phyloP scores from a whole-genome alignment of 2,888 invertebrate species.

The Eupithecia centaureata region DNA sequence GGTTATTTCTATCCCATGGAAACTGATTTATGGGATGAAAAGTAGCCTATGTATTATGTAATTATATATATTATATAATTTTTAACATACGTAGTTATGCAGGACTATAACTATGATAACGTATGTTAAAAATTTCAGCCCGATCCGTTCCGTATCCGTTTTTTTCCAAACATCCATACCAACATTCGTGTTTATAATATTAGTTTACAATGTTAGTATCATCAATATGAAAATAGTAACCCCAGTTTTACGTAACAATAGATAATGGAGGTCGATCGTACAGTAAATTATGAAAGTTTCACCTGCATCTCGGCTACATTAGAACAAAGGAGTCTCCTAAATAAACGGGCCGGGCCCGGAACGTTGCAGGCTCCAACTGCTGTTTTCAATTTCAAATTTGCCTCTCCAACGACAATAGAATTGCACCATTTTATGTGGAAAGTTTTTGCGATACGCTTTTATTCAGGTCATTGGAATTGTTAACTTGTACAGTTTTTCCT shows the following conservation, averaged over 20 bases:
- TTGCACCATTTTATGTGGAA: conserved; percentile 68
- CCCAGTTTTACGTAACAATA: not conserved
- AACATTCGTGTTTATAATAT: too few relatives aligned
- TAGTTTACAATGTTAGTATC: not conserved
- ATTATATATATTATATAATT: too few relatives aligned
- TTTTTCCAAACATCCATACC: too few relatives aligned
- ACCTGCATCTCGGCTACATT: conserved; percentile 65
- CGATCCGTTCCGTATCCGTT: too few relatives aligned
- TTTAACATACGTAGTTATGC: too few relatives aligned
- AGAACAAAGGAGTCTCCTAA: conserved; percentile 66
- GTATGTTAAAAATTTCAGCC: too few relatives aligned
- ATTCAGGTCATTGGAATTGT: conserved; percentile 60
- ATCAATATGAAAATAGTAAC: not conserved
- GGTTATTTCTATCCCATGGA: too few relatives aligned
- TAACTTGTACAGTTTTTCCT: conserved; percentile 48
- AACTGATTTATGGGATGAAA: too few relatives aligned
- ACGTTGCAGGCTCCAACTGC: conserved; percentile 60
- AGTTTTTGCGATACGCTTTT: conserved; percentile 61
- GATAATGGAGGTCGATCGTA: conserved; percentile 24
- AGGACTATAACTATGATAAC: too few relatives aligned
- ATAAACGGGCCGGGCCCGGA: conserved; percentile 58
- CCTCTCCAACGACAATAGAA: conserved; percentile 69
- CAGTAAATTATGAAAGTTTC: conserved; percentile 64
- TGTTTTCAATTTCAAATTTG: conserved; percentile 79
- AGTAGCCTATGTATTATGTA: too few relatives aligned